These are phyloP conservation scores for Chroicocephalus ridibundus DNA, from an alignment of 2,113 vertebrate species.

Conservation along the genomic window DNA sequence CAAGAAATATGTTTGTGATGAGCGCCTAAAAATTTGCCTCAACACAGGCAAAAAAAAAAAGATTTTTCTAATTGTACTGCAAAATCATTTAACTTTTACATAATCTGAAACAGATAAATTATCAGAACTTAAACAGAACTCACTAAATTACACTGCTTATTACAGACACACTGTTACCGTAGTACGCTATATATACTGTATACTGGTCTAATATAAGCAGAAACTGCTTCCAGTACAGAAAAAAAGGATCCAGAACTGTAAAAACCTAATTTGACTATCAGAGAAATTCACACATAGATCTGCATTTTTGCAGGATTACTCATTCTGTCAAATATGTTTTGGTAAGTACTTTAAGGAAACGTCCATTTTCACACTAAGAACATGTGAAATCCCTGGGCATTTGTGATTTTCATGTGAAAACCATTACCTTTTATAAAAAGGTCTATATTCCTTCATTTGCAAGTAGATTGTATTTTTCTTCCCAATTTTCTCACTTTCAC, in stretches of 20 bases:
- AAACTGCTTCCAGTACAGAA: neutral
- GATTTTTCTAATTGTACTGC: neutral
- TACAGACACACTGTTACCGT: neutral
- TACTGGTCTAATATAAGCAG: neutral
- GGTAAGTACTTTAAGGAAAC: neutral
- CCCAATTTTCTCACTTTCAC: neutral
- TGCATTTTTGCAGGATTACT: neutral
- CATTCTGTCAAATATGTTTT: neutral
- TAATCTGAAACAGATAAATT: neutral
- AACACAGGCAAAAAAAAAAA: neutral
- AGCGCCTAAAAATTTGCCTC: neutral
- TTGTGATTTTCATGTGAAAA: neutral
- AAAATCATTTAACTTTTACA: neutral
- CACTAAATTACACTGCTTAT: neutral
- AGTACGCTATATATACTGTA: neutral
- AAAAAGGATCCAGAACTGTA: neutral
- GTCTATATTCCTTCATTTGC: neutral
- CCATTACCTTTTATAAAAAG: neutral
- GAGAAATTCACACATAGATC: neutral
- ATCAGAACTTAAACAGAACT: neutral
- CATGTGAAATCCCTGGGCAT: neutral
- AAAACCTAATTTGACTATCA: neutral
- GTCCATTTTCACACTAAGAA: neutral
- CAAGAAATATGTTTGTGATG: neutral
- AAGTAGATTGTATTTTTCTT: neutral